Base-by-base conservation (phyloP, 1,140 invertebrate species). In the Bilobella aurantiaca region DNA sequence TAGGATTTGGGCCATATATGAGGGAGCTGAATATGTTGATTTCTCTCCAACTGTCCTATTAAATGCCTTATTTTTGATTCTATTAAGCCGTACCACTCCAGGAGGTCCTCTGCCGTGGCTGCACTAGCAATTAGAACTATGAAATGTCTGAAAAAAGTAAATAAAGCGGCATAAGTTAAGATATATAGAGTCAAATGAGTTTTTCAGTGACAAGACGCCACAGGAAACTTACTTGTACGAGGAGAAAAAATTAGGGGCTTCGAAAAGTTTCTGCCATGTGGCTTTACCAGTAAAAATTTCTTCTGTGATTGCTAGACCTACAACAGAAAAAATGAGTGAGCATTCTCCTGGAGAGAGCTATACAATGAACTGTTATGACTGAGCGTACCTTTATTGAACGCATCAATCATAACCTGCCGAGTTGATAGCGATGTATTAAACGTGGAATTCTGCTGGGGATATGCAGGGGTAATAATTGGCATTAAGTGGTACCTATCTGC, bases 381-480 rank as follows among this genome's bases (percentile, higher is more conserved):
- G n/a, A 58, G 16, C 25, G 5, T 53, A 67, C 69, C 70, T 62
- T 31, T 80, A 74, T 85, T 86, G 74, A 99, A 96, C 75, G 96
- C 92, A 67, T 94, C 90, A 77, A 90, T 87, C 80, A 99, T 97
- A 66, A 99, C 90, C 14, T 87, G 87, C 73, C 89, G 80, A 0
- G 95, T 98, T 1, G 94, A 97, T 18, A 85, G 83, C 0, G 93
- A 96, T 1, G 98, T 96, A 75, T 99, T 99, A 76, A 96, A 99
- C 5, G 97, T 99, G 1, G 95, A 98, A 81, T 99, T 99, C 81
- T 99, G 97, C 78, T 99, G 94, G 5, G 97, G 97, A 81, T 98
- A 99, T 2, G 94, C 95, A 1, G 97, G 97, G 0, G 97, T 99
- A 64, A 99, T 99, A 69, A 99, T 99, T 0, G 97, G 97, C 96